phyloP scores from a whole-genome alignment of 2,113 vertebrate species.

The Cynocephalus volans region DNA sequence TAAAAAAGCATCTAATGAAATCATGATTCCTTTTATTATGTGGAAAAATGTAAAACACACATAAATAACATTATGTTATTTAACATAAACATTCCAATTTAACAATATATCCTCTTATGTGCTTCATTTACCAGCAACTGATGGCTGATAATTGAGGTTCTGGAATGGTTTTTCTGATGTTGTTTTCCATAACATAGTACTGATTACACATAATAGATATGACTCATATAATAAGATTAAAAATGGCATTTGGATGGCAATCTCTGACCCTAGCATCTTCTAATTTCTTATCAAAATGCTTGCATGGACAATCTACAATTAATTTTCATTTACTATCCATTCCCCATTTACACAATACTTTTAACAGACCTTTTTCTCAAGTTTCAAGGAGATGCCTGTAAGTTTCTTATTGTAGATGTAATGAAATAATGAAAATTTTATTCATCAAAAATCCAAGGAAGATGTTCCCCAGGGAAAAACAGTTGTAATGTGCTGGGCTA shows the following conservation, averaged over 20 bases:
- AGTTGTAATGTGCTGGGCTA: not conserved
- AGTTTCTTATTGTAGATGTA: not conserved
- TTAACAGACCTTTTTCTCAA: not conserved
- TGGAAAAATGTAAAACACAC: not conserved
- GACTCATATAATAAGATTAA: not conserved
- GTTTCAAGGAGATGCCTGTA: not conserved
- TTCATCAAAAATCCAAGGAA: not conserved
- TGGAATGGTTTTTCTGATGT: constrained; percentile 9
- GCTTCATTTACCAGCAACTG: constrained; percentile 15
- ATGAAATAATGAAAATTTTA: constrained; percentile 21
- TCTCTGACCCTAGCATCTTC: not conserved
- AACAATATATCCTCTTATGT: not conserved
- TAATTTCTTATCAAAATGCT: constrained; percentile 18
- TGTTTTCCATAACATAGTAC: not conserved
- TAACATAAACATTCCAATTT: not conserved
- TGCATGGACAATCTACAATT: not conserved
- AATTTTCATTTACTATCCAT: not conserved
- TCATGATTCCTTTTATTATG: not conserved
- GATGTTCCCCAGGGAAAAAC: not conserved
- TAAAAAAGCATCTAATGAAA: not conserved
- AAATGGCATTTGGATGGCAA: not conserved
- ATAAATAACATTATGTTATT: not conserved
- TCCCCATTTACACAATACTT: not conserved
- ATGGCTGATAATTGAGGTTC: not conserved
- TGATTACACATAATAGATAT: not conserved